phyloP scores from a whole-genome alignment of 2,888 invertebrate genomes.

The Bursaphelenchus okinawaensis region DNA sequence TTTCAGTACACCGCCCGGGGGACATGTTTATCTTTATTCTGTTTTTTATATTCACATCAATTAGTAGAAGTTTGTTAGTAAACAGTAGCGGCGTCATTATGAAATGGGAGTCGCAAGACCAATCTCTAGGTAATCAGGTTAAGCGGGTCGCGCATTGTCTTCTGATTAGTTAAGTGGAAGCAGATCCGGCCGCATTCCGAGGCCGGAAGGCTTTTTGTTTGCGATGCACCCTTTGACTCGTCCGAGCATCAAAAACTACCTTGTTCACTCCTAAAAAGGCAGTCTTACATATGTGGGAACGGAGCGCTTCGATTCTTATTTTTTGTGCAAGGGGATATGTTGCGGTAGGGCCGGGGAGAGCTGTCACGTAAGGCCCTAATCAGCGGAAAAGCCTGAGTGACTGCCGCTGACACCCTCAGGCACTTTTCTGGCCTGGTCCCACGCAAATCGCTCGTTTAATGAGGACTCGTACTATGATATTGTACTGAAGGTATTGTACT shows the following conservation, averaged over 20 bases:
- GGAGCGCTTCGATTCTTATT: neutral
- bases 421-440: neutral
- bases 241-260: neutral
- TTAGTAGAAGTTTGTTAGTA: no score
- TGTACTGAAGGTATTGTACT: neutral
- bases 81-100: no score
- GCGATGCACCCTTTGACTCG: neutral
- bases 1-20: no score
- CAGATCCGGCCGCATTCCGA: neutral
- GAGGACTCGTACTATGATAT: neutral
- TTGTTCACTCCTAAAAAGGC: neutral
- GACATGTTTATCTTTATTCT: no score
- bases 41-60: no score
- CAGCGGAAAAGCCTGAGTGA: neutral
- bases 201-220: neutral
- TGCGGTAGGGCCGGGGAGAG: neutral
- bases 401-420: neutral
- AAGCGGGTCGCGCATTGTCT: neutral
- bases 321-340: neutral
- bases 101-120: no score
- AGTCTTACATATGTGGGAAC: neutral
- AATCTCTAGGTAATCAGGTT: no score
- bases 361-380: neutral
- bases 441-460: neutral
- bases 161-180: neutral